Conservation (phyloP, 2,113 vertebrate genomes). For the Chloropsis cyanopogon region DNA sequence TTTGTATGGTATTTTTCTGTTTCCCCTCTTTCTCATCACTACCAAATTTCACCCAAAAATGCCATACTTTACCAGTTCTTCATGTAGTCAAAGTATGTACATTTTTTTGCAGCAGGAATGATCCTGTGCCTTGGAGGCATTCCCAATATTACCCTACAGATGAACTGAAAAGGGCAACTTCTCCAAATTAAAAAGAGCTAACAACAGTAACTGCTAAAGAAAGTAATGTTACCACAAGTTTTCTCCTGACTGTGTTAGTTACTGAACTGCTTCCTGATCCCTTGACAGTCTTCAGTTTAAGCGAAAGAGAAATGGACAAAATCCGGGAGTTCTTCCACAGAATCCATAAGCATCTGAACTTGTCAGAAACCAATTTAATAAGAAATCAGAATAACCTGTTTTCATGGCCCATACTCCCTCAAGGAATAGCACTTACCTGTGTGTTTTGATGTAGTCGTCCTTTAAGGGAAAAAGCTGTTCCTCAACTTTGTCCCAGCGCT, state of each 20-base stretch:
- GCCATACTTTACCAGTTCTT: background rate
- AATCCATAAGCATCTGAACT: background rate
- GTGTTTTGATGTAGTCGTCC: constrained; percentile 82
- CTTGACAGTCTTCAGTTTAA: background rate
- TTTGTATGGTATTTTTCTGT: background rate
- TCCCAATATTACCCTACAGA: background rate
- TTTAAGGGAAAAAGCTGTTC: constrained; percentile 91
- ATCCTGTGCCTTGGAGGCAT: background rate
- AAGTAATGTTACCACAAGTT: background rate
- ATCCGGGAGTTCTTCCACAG: background rate
- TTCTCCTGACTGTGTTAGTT: background rate
- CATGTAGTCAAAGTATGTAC: background rate
- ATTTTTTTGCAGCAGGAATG: background rate
- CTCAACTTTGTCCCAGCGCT: constrained; percentile 95
- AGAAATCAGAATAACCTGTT: background rate
- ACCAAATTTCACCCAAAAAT: background rate
- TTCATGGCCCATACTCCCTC: background rate
- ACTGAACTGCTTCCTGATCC: background rate
- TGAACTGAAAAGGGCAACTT: background rate
- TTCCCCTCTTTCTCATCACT: background rate
- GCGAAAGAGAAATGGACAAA: background rate
- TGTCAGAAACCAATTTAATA: background rate
- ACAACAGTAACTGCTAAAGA: background rate
- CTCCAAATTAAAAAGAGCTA: background rate
- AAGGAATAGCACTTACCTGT: constrained; percentile 69